These are phyloP conservation scores for Centropus unirufus DNA, from an alignment of 2,113 vertebrate genomes.

Conservation along the genomic window DNA sequence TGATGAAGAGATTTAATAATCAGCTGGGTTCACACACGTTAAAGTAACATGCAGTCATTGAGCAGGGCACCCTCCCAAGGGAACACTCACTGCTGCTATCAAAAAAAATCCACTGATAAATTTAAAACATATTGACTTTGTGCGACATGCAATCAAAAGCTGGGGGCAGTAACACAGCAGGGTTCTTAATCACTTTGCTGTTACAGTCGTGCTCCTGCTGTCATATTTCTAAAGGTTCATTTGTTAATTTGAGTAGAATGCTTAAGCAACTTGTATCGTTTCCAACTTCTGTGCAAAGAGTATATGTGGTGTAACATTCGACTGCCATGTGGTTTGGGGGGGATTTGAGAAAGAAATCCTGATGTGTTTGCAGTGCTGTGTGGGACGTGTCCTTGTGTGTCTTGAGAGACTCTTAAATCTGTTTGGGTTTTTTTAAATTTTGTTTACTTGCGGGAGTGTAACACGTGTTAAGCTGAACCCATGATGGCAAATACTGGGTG, in stretches of 20 bases:
- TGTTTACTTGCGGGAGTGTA: not conserved
- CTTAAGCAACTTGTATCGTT: not conserved
- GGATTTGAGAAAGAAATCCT: not conserved
- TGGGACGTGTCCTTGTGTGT: not conserved
- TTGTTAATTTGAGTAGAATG: constrained; percentile 48
- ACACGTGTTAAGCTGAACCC: not conserved
- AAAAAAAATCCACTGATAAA: constrained; percentile 19
- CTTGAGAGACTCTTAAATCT: not conserved
- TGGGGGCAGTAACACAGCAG: constrained; percentile 47
- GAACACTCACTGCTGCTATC: constrained; percentile 1
- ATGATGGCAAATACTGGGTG: not conserved
- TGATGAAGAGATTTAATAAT: constrained; percentile 51
- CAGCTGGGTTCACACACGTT: not conserved
- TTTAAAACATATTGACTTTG: constrained; percentile 34
- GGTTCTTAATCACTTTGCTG: constrained; percentile 52
- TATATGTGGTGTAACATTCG: not conserved
- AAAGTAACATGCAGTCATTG: not conserved
- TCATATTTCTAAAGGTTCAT: constrained; percentile 33
- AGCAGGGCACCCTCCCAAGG: not conserved
- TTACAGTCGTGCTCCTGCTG: constrained; percentile 36
- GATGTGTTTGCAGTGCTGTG: not conserved
- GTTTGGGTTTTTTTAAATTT: not conserved
- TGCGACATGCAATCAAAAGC: constrained; percentile 48
- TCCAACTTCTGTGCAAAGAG: not conserved
- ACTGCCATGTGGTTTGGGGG: not conserved